Conservation (phyloP, 2,113 vertebrate genomes). For the Chelonoidis abingdonii region DNA sequence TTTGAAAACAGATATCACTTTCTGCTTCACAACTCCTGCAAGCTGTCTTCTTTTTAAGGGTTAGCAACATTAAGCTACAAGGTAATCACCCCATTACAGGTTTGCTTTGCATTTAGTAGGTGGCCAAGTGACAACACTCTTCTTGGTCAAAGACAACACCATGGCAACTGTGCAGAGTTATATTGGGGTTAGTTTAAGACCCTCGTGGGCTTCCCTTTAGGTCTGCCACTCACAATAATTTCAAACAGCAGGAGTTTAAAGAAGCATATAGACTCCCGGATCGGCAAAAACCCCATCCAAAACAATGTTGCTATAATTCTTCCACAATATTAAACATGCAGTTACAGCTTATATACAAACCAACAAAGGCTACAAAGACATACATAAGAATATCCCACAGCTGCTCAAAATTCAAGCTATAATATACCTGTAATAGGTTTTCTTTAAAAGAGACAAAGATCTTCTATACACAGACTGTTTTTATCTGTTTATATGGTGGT, state of each 20-base stretch:
- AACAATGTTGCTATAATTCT: accelerated
- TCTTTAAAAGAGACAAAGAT: slow-evolving; percentile 28
- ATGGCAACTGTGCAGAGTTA: not conserved
- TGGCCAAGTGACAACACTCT: not conserved
- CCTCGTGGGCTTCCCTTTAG: not conserved
- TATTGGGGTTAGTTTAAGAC: not conserved
- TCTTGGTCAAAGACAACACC: not conserved
- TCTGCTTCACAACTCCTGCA: accelerated
- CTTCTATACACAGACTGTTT: not conserved
- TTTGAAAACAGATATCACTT: accelerated
- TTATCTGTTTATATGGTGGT: not conserved
- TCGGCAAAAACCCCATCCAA: not conserved
- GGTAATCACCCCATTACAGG: not conserved
- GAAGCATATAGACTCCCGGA: accelerated
- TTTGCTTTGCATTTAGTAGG: not conserved
- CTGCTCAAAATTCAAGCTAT: not conserved
- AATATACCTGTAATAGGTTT: not conserved
- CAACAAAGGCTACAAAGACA: not conserved
- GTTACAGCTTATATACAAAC: not conserved
- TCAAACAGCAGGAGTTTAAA: not conserved
- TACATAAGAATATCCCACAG: not conserved
- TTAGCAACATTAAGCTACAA: not conserved
- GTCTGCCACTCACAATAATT: not conserved
- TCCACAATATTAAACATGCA: not conserved
- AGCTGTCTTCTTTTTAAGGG: not conserved